Evolutionary conservation across 2,888 invertebrate species (phyloP).

Genomic region (Bombylius major): DNA sequence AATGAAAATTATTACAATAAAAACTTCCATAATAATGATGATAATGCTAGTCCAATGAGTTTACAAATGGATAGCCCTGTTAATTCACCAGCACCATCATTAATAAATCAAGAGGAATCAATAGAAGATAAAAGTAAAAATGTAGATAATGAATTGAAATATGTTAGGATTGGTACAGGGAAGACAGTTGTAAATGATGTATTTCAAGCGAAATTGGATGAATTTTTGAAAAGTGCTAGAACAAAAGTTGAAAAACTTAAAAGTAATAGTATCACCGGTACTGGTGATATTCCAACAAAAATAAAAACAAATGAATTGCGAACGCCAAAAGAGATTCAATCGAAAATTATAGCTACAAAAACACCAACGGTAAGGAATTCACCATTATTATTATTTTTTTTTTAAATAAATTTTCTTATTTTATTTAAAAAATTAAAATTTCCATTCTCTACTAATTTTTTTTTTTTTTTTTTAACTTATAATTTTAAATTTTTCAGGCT

Average conservation of each 20-base stretch:
- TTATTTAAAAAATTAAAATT: too few species aligned
- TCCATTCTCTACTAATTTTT: too few species aligned
- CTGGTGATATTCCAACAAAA: not conserved
- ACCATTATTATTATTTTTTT: too few species aligned
- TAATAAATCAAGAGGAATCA: not conserved
- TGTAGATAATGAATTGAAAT: not conserved
- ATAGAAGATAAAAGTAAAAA: not conserved
- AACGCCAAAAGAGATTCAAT: not conserved
- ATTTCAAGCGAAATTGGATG: conserved; percentile 29
- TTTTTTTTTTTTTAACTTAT: not conserved
- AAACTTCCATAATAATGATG: conserved; percentile 17
- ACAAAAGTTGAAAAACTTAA: conserved; percentile 19
- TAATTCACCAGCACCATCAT: conserved; percentile 9
- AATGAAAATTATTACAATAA: conserved; percentile 1
- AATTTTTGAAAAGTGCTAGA: conserved; percentile 28
- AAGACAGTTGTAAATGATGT: conserved; percentile 20
- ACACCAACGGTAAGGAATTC: conserved; percentile 25
- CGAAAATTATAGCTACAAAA: conserved; percentile 1
- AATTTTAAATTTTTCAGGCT: conserved; percentile 20
- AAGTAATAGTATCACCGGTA: not conserved
- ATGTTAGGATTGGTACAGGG: not conserved
- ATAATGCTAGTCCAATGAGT: conserved; percentile 28
- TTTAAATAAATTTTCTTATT: too few species aligned
- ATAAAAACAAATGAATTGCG: not conserved
- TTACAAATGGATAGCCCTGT: conserved; percentile 22